A percentile compares a stretch with the other conserved stretches of the same genome.
These are phyloP conservation scores for Vidua chalybeata DNA, from an alignment of 2,113 vertebrate species.

Conservation along the genomic window DNA sequence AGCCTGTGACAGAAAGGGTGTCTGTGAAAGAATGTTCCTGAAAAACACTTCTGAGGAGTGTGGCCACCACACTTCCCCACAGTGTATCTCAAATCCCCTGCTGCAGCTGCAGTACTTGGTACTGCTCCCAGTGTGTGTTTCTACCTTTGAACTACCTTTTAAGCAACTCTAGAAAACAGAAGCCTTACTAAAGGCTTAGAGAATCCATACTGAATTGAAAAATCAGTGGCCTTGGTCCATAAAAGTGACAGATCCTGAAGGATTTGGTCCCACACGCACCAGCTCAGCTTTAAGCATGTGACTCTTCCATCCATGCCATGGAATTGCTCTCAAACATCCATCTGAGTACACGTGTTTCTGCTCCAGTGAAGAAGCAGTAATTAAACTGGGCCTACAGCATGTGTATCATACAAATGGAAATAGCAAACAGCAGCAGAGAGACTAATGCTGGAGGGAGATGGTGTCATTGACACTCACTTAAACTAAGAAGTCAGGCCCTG, in stretches of 20 bases:
- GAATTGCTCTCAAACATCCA: neutral
- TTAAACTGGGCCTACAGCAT: neutral
- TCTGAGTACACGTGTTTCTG: fast-evolving
- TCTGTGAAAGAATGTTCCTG: neutral
- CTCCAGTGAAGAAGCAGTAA: neutral
- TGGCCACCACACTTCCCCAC: neutral
- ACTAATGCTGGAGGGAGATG: neutral
- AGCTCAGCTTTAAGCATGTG: neutral
- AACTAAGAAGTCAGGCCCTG: neutral
- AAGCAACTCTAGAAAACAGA: neutral
- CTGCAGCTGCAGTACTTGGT: neutral
- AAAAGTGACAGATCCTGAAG: neutral
- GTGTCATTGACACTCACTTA: slow-evolving; percentile 5
- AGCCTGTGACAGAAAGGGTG: neutral
- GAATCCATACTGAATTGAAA: neutral
- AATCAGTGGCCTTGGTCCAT: neutral
- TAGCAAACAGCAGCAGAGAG: neutral
- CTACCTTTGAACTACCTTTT: neutral
- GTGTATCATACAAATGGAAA: neutral
- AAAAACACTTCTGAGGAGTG: neutral
- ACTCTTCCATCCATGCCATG: neutral
- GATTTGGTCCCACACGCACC: neutral
- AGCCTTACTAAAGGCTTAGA: neutral
- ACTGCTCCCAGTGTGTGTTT: fast-evolving
- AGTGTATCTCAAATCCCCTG: fast-evolving